Percentiles rank a stretch among this genome's conserved stretches.
Conservation (phyloP, 2,113 vertebrate genomes). For the Glaucomys volans region DNA sequence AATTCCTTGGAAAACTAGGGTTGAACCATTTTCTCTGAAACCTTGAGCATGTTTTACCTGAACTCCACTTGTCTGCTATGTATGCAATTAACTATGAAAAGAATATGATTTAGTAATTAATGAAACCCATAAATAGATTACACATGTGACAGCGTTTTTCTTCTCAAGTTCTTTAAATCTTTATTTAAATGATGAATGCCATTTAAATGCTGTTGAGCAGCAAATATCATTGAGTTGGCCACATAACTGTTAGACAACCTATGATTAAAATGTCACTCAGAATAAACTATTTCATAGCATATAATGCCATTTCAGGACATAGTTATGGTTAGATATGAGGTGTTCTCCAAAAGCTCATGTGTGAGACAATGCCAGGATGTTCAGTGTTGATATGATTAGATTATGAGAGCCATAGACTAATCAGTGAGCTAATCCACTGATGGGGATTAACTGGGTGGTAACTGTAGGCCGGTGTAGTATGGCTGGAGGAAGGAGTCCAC, state of each 20-base stretch:
- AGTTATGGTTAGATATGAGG: too few species aligned
- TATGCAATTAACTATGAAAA: background rate
- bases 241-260: background rate
- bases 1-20: background rate
- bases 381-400: too few species aligned
- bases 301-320: background rate
- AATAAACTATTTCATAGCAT: background rate
- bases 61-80: background rate
- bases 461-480: too few species aligned
- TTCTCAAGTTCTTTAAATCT: background rate
- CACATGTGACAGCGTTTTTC: background rate
- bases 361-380: too few species aligned
- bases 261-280: background rate
- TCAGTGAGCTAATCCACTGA: too few species aligned
- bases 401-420: too few species aligned
- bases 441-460: too few species aligned
- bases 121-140: background rate
- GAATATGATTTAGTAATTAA: background rate
- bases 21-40: background rate
- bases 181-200: background rate
- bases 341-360: too few species aligned
- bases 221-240: background rate
- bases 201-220: background rate
- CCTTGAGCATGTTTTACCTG: background rate
- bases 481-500: too few species aligned